These are phyloP conservation scores for human (Homo sapiens) DNA, from an alignment of 2,113 vertebrate genomes.

Conservation along the genomic window DNA sequence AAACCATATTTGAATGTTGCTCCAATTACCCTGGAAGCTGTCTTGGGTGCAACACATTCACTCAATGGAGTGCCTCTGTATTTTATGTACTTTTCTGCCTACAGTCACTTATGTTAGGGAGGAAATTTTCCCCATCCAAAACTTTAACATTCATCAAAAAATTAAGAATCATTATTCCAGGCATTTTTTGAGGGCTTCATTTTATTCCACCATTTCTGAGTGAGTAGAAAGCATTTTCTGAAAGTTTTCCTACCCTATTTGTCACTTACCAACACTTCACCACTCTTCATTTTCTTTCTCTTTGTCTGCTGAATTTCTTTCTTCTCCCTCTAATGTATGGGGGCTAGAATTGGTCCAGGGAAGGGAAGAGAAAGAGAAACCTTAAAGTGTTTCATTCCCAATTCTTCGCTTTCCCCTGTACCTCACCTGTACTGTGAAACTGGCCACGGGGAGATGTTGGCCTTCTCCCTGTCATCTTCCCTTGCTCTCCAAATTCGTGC, in stretches of 20 bases:
- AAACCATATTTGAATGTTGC: background rate
- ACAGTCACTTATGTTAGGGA: background rate
- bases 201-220: background rate
- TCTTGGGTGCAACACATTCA: background rate
- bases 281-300: background rate
- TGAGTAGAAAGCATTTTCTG: background rate
- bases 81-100: background rate
- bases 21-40: background rate
- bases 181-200: background rate
- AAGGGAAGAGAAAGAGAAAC: background rate
- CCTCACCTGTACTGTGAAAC: background rate
- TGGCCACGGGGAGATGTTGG: background rate
- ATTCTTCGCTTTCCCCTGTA: fast-evolving
- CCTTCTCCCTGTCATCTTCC: background rate
- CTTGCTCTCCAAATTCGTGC: background rate
- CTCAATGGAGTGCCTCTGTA: background rate
- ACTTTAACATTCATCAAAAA: slow-evolving; percentile 1
- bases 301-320: background rate
- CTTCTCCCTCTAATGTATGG: background rate
- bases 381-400: background rate
- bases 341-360: background rate
- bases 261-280: background rate
- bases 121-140: background rate
- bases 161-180: background rate
- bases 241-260: background rate